Evolutionary conservation across 30 jellyfish, hydroid and myxozoan species (phyloP), one percentile per base, ranked within the genome.

Genomic region (Hydractinia echinata): DNA sequence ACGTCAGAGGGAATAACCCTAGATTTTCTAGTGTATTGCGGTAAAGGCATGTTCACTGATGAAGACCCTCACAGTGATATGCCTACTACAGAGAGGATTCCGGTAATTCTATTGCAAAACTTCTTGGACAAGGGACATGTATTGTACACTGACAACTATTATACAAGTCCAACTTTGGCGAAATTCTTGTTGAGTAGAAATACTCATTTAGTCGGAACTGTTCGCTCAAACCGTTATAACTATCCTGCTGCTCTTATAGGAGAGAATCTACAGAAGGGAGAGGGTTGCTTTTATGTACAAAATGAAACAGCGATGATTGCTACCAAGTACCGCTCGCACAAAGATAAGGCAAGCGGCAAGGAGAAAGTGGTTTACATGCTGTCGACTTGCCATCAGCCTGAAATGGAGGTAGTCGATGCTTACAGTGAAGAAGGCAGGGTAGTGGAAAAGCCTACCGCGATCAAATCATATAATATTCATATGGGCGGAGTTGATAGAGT

Each of bases 401-500:
- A 55, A 76, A 76, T 76, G 81, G 18, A 15, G 16, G 79, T 49
- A 16, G 53, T 76, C 76, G 14, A 20, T 15, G 69, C 69, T 13
- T 58, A 58, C 19, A 58, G 19, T 18, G 48, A 51, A 48, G 54
- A 8, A 51, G 76, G 76, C n/a, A 18, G 19, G 69, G 18, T 18
- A 11, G 70, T 72, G 16, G 50, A 76, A 51, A 76, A 76, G 79
- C 81, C 84, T 15, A 51, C 20, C 7, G 81, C 50, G 49, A 53
- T 76, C 21, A 51, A 49, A 15, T 48, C 19, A 8, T 76, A 76
- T 61, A 76, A 76, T 9, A 10, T 51, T 44, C 84, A 76, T 50
- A 76, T 76, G 79, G 84, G 84, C 51, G 84, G 84, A n/a, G 81
- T 76, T 8, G 84, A 76, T 51, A 44, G 78, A 6, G 84, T 54